Evolutionary conservation across 2,797 vertebrate species (phyloP).

Genomic region (Etheostoma nigrum): DNA sequence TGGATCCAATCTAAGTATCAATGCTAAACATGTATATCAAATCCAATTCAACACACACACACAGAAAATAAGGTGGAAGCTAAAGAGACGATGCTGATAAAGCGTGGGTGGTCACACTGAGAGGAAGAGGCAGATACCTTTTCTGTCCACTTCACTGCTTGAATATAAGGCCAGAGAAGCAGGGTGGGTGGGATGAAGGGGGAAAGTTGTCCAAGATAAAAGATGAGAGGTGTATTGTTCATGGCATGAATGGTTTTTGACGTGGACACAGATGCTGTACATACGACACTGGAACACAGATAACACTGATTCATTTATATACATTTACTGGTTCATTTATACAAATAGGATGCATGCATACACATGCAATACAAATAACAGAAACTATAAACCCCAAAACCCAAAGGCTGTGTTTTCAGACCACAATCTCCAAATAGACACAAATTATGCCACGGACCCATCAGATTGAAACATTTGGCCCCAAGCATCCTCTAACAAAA

Average conservation of each 20-base stretch:
- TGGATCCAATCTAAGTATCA: neutral
- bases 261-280: slow-evolving; percentile 48
- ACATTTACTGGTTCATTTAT: neutral
- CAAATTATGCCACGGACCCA: slow-evolving; percentile 35
- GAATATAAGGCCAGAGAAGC: slow-evolving; percentile 45
- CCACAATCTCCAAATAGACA: slow-evolving; percentile 33
- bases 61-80: slow-evolving; percentile 18
- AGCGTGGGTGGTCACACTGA: slow-evolving; percentile 34
- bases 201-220: slow-evolving; percentile 37
- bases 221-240: slow-evolving; percentile 55
- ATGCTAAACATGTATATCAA: slow-evolving; percentile 8
- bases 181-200: slow-evolving; percentile 56
- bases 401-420: neutral
- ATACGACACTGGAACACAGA: slow-evolving; percentile 66
- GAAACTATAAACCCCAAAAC: slow-evolving; percentile 3
- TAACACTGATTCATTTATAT: slow-evolving; percentile 24
- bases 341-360: slow-evolving; percentile 18
- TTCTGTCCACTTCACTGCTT: slow-evolving; percentile 46
- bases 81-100: slow-evolving; percentile 39
- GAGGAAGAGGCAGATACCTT: slow-evolving; percentile 65
- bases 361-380: slow-evolving; percentile 17
- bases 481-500: neutral
- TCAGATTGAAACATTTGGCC: slow-evolving; percentile 24
- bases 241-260: slow-evolving; percentile 65
- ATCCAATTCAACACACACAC: slow-evolving; percentile 13